Evolutionary conservation across 2,113 vertebrate species (phyloP).

Genomic region (Macrotis lagotis): DNA sequence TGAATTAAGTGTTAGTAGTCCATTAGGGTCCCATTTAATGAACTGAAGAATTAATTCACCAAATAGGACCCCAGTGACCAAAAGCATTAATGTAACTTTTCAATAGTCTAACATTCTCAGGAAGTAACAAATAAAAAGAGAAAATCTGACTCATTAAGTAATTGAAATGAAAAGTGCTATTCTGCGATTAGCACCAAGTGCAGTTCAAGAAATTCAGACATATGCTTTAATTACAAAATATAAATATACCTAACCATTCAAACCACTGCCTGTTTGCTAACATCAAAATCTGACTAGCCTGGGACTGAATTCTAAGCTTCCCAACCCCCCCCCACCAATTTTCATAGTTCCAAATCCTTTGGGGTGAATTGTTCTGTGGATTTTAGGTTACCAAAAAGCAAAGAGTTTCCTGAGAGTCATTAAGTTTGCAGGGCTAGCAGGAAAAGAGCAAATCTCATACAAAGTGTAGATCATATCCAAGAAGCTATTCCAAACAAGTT

Average conservation of each 20-base stretch:
- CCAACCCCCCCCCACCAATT: background rate
- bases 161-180: background rate
- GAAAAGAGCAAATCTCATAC: conserved; percentile 25
- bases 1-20: conserved; percentile 21
- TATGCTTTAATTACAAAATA: background rate
- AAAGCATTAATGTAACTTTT: conserved; percentile 19
- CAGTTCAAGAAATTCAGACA: background rate
- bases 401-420: conserved; percentile 16
- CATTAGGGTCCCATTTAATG: conserved; percentile 43
- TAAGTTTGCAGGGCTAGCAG: conserved; percentile 2
- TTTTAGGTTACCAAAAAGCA: conserved; percentile 20
- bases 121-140: background rate
- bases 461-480: background rate
- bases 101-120: background rate
- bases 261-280: background rate
- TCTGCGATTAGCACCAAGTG: background rate
- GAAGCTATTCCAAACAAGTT: conserved; percentile 22
- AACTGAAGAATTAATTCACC: conserved; percentile 50
- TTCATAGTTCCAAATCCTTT: conserved; percentile 1
- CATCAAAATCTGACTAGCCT: background rate
- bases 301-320: background rate
- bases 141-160: conserved; percentile 13
- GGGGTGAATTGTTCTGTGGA: background rate
- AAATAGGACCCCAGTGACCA: conserved; percentile 37
- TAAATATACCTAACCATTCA: conserved; percentile 16